phyloP scores from a whole-genome alignment of 2,113 vertebrate genomes.

The Seriola dumerili region DNA sequence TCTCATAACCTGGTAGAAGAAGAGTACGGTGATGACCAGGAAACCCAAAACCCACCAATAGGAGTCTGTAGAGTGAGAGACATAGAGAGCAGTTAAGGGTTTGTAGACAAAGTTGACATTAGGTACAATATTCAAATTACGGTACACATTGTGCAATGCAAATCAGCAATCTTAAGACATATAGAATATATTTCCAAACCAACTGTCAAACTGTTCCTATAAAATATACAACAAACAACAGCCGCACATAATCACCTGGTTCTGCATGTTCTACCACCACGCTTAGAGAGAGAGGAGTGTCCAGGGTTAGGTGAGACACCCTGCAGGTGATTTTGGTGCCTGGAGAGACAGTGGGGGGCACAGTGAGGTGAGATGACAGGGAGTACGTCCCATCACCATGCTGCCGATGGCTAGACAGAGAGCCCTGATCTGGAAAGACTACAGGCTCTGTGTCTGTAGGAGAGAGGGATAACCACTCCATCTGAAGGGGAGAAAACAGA shows the following conservation, averaged over 20 bases:
- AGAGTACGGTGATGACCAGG: conserved; percentile 76
- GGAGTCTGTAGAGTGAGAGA: conserved; percentile 63
- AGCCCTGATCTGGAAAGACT: conserved; percentile 69
- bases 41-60: conserved; percentile 80
- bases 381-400: conserved; percentile 85
- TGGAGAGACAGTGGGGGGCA: conserved; percentile 53
- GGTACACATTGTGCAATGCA: neutral
- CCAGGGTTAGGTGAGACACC: conserved; percentile 83
- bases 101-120: neutral
- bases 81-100: conserved; percentile 6
- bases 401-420: conserved; percentile 87
- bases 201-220: neutral
- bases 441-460: conserved; percentile 69
- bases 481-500: conserved; percentile 61
- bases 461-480: conserved; percentile 81
- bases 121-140: neutral
- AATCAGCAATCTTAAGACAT: neutral
- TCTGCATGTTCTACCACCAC: conserved; percentile 67
- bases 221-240: neutral
- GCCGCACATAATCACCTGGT: conserved; percentile 58
- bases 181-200: too few relatives aligned
- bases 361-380: conserved; percentile 81
- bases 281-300: conserved; percentile 58
- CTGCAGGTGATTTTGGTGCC: conserved; percentile 85
- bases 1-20: conserved; percentile 81